phyloP scores from a whole-genome alignment of 1,140 invertebrate species.

The Trigoniulus corallinus region DNA sequence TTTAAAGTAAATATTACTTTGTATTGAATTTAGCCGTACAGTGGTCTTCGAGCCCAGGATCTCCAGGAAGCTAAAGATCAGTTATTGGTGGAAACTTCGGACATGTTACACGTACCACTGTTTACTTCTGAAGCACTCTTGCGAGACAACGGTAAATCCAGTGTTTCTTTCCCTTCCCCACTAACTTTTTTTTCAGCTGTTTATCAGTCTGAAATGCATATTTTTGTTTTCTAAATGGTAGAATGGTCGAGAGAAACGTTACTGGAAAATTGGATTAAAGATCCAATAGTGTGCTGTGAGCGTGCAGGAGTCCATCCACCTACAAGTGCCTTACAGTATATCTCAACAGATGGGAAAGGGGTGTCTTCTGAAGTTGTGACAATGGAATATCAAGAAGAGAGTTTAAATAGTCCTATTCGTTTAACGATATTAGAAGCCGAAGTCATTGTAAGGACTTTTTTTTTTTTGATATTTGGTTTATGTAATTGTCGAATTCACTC shows the following conservation, averaged over 20 bases:
- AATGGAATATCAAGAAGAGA: constrained; percentile 13
- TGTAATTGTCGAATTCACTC: too few relatives aligned
- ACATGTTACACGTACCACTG: constrained; percentile 52
- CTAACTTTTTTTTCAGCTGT: not conserved
- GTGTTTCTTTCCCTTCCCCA: too few relatives aligned
- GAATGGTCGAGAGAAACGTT: constrained; percentile 54
- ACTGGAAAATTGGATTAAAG: constrained; percentile 51
- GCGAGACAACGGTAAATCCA: constrained; percentile 42
- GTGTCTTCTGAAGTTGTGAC: constrained; percentile 9
- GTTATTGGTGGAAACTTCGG: constrained; percentile 50
- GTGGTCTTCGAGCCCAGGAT: constrained; percentile 46
- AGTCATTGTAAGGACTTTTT: constrained; percentile 6
- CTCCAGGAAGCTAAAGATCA: constrained; percentile 58
- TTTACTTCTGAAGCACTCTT: constrained; percentile 55
- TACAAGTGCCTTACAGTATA: constrained; percentile 15
- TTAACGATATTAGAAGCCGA: constrained; percentile 9
- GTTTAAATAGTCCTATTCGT: constrained; percentile 13
- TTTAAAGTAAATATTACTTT: not conserved
- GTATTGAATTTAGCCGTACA: constrained; percentile 32
- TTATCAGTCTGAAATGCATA: not conserved
- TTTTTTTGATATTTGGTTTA: constrained; percentile 2
- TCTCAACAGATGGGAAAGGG: constrained; percentile 3
- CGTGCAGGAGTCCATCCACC: constrained; percentile 46
- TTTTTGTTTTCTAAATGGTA: constrained; percentile 17
- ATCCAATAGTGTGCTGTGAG: constrained; percentile 46